Percentiles rank a stretch among this genome's conserved stretches.
Conservation (phyloP, 2,888 invertebrate genomes). For the Aporophyla nigra region DNA sequence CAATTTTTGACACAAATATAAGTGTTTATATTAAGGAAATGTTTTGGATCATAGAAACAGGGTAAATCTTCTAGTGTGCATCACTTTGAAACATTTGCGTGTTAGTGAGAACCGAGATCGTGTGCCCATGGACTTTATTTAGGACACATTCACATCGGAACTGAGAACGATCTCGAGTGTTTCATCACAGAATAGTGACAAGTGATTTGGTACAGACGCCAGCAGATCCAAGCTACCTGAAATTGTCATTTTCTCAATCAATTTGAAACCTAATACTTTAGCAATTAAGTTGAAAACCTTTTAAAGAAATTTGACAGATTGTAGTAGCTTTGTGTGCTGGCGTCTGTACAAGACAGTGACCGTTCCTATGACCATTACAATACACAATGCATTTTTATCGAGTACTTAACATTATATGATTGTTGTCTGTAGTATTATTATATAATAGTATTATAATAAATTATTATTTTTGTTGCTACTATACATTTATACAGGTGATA, state of each 20-base stretch:
- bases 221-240: too few relatives aligned
- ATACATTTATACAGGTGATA: conserved; percentile 3
- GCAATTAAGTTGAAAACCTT: too few relatives aligned
- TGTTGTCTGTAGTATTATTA: conserved; percentile 35
- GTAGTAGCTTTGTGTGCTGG: too few relatives aligned
- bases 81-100: background rate
- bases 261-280: too few relatives aligned
- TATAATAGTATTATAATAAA: conserved; percentile 11
- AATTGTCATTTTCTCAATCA: too few relatives aligned
- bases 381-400: conserved; percentile 44
- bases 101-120: background rate
- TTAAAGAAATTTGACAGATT: too few relatives aligned
- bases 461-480: conserved; percentile 39
- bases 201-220: background rate
- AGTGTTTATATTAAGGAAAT: conserved; percentile 28
- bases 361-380: conserved; percentile 29
- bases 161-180: background rate
- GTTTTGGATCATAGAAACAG: conserved; percentile 43
- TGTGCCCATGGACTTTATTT: background rate
- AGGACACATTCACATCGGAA: background rate
- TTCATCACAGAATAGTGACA: background rate
- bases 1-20: conserved; percentile 1
- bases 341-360: too few relatives aligned
- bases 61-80: background rate
- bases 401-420: conserved; percentile 20